A percentile compares a stretch with the other conserved stretches of the same genome.
Evolutionary conservation across 2,113 vertebrate genomes (phyloP).

Genomic region (Kryptolebias marmoratus): DNA sequence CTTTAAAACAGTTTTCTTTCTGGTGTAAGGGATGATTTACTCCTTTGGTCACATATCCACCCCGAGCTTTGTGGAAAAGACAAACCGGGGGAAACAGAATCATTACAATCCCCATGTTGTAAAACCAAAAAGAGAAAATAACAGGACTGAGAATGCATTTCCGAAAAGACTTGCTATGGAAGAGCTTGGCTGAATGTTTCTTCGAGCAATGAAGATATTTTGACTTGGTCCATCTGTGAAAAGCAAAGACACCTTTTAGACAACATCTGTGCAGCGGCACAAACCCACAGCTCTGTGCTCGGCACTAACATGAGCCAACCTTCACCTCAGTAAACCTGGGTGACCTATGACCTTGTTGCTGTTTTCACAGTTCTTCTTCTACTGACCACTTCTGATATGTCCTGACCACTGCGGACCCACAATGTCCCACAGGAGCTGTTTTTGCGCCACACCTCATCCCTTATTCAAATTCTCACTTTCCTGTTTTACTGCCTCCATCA

Average conservation of each 20-base stretch:
- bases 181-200: conserved; percentile 91
- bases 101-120: conserved; percentile 18
- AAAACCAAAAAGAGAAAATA: conserved; percentile 30
- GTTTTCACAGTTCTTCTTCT: background rate
- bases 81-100: background rate
- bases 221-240: conserved; percentile 89
- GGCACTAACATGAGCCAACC: background rate
- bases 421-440: background rate
- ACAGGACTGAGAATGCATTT: conserved; percentile 47
- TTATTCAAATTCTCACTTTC: background rate
- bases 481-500: background rate
- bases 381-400: background rate
- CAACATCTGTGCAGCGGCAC: background rate
- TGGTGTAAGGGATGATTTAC: conserved; percentile 14
- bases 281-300: background rate
- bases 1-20: conserved; percentile 18
- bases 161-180: conserved; percentile 87
- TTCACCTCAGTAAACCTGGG: background rate
- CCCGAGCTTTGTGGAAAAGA: conserved; percentile 20
- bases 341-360: background rate
- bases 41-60: conserved; percentile 51
- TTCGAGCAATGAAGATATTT: conserved; percentile 90
- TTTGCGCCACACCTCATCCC: background rate
- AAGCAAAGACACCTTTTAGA: conserved; percentile 9
- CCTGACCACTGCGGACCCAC: background rate